phyloP scores from a whole-genome alignment of 2,113 vertebrate species.

The Tragelaphus scriptus region DNA sequence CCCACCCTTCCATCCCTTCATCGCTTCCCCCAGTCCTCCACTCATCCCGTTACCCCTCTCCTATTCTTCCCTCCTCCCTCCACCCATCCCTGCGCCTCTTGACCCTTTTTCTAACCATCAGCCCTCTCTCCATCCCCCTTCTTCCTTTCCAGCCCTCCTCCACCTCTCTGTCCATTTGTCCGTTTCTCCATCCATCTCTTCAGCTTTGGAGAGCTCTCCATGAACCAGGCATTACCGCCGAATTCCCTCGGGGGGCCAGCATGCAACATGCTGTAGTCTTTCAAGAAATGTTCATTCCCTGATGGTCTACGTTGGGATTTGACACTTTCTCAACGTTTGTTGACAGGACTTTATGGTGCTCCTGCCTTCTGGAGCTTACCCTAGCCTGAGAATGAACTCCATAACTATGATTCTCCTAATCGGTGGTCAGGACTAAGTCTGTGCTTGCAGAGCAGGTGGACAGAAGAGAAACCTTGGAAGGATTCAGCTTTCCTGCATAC shows the following conservation, averaged over 20 bases:
- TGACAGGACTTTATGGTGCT: not conserved
- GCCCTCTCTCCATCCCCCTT: not conserved
- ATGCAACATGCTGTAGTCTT: fast-evolving
- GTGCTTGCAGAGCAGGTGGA: not conserved
- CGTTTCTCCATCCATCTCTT: not conserved
- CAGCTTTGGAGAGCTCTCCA: not conserved
- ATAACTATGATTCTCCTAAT: not conserved
- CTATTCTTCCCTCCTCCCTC: not conserved
- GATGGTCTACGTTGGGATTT: not conserved
- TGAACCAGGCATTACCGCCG: not conserved
- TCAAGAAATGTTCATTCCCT: not conserved
- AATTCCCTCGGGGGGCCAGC: not conserved
- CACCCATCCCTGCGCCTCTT: not conserved
- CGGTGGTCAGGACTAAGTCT: too few relatives aligned
- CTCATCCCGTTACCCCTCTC: not conserved
- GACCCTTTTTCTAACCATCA: not conserved
- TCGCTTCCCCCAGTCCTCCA: not conserved
- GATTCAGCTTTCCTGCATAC: not conserved
- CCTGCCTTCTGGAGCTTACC: not conserved
- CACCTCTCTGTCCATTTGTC: too few relatives aligned
- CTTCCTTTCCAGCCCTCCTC: too few relatives aligned
- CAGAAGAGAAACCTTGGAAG: not conserved
- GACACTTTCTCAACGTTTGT: not conserved
- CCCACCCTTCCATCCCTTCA: not conserved
- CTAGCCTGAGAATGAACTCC: not conserved